Evolutionary conservation across 2,113 vertebrate genomes (phyloP), one percentile per base, ranked within the genome.

Genomic region (Jacana jacana): DNA sequence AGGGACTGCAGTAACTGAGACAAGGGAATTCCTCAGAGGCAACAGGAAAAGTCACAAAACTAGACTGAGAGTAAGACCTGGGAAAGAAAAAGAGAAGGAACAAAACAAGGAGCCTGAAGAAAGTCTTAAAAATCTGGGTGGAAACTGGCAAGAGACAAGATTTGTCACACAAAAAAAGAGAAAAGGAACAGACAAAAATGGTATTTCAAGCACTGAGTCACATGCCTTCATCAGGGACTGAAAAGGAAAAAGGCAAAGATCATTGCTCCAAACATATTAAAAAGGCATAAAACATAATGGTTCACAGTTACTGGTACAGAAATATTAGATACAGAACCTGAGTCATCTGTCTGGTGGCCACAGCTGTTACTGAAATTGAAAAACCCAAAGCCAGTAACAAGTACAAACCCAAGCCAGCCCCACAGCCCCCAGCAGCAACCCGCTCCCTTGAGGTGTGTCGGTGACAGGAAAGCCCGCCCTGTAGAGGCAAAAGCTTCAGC

Each of bases 401-500:
- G 33, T 6, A 58, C 9, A 48, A 69, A 88, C 5, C 16, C 44
- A 92, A 61, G 25, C 11, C 42, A 69, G 2, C 2, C 17, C 24
- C 30, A 30, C 23, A 46, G 24, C 7, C 17, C 31, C 63, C 15
- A 68, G 61, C 82, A 40, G 57, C 20, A 82, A 11, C 8, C 9
- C 1, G 17, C 4, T n/a, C 10, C 44, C 42, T 4, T 35, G 42
- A 52, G 9, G 14, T 65, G 17, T 13, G 37, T n/a, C n/a, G n/a
- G n/a, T n/a, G n/a, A n/a, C n/a, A n/a, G n/a, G n/a, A n/a, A 85
- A 91, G 69, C 40, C 82, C 79, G 89, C 81, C 86, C 81, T 90
- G 78, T 86, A 42, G 75, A 33, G 88, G 81, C 28, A 80, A 86
- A 52, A 19, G 61, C 35, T 30, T 23, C 49, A 65, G 40, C 30